These are phyloP conservation scores for Smutsia gigantea DNA, from an alignment of 2,797 vertebrate species.

Conservation along the genomic window DNA sequence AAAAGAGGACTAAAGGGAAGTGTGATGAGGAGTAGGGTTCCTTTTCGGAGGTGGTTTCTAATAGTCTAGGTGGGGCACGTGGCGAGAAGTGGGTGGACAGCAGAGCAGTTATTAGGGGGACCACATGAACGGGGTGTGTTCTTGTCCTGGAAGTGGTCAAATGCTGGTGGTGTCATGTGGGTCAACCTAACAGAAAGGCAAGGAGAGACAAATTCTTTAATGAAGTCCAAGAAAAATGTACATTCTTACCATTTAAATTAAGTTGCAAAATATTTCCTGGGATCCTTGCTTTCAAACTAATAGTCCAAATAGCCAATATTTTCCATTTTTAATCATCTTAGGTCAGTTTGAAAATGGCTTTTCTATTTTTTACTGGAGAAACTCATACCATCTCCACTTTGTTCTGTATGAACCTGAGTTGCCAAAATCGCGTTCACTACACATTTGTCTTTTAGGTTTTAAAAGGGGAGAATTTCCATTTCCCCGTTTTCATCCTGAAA, in stretches of 20 bases:
- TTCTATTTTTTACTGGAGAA: conserved; percentile 67
- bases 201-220: conserved; percentile 52
- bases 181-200: conserved; percentile 21
- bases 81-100: background rate
- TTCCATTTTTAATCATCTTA: conserved; percentile 72
- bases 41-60: background rate
- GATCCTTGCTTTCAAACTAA: conserved; percentile 70
- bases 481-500: conserved; percentile 52
- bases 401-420: conserved; percentile 3
- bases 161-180: background rate
- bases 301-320: conserved; percentile 71
- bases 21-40: background rate
- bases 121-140: background rate
- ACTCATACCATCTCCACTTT: conserved; percentile 43
- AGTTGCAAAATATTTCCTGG: conserved; percentile 70
- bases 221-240: conserved; percentile 65
- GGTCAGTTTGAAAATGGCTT: conserved; percentile 67
- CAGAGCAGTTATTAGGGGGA: background rate
- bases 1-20: background rate
- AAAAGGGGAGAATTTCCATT: conserved; percentile 64
- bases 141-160: background rate
- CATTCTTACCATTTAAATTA: conserved; percentile 68
- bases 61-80: background rate
- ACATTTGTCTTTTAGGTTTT: conserved; percentile 64
- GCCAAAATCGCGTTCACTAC: conserved; percentile 61